Percentiles rank a stretch among this genome's conserved stretches.
Conservation (phyloP, 2,888 invertebrate genomes). For the Pinctada fucata region DNA sequence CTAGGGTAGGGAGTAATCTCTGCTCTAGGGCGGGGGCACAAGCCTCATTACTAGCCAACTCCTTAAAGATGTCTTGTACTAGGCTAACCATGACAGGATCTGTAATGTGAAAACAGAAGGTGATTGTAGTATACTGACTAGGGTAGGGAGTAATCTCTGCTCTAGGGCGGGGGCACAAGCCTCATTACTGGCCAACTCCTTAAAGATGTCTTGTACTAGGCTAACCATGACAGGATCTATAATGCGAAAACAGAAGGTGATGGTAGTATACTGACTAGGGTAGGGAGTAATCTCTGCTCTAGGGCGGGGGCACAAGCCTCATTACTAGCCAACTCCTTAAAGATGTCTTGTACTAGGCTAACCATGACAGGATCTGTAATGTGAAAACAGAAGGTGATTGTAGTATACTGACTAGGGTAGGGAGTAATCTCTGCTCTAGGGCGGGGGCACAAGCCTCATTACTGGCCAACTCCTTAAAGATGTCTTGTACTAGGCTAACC, state of each 20-base stretch:
- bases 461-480: conserved; percentile 82
- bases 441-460: conserved; percentile 81
- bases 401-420: conserved; percentile 82
- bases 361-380: conserved; percentile 82
- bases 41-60: conserved; percentile 81
- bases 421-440: conserved; percentile 83
- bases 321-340: conserved; percentile 82
- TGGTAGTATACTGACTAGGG: conserved; percentile 81
- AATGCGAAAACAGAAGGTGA: conserved; percentile 53
- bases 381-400: conserved; percentile 65
- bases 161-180: conserved; percentile 81
- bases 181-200: conserved; percentile 81
- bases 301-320: conserved; percentile 81
- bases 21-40: conserved; percentile 82
- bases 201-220: conserved; percentile 83
- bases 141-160: conserved; percentile 83
- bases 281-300: conserved; percentile 83
- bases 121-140: conserved; percentile 81
- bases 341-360: conserved; percentile 82
- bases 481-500: conserved; percentile 81
- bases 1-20: conserved; percentile 83
- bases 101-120: conserved; percentile 51
- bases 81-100: conserved; percentile 83
- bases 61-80: conserved; percentile 83
- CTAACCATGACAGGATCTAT: conserved; percentile 82